Conservation (phyloP, 2,113 vertebrate genomes). For the Hypomesus transpacificus region DNA sequence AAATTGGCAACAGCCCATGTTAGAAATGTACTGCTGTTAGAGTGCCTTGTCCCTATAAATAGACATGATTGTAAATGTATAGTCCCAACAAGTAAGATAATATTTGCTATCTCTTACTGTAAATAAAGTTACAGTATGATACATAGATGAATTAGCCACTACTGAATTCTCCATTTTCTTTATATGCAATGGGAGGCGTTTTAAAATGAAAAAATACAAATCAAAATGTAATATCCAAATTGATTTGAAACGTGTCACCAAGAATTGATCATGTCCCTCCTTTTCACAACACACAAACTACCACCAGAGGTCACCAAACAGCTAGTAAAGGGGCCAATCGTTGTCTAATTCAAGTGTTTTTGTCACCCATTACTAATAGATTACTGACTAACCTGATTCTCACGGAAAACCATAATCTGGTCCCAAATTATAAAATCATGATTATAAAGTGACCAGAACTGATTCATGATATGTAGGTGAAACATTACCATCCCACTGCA, state of each 20-base stretch:
- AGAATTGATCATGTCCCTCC: conserved; percentile 14
- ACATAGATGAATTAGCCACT: too few relatives aligned
- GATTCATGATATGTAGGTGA: conserved; percentile 39
- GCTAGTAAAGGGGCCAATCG: conserved; percentile 19
- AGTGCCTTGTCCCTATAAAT: conserved; percentile 15
- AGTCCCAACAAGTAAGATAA: background rate
- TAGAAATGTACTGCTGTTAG: conserved; percentile 3
- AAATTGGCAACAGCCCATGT: conserved; percentile 9
- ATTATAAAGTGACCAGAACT: conserved; percentile 31
- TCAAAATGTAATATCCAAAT: conserved; percentile 19
- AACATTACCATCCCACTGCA: conserved; percentile 37
- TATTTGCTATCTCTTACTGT: too few relatives aligned
- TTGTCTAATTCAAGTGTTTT: background rate
- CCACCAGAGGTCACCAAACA: conserved; percentile 62
- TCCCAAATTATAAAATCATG: conserved; percentile 9
- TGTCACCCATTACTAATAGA: background rate
- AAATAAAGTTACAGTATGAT: too few relatives aligned
- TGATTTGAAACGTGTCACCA: background rate
- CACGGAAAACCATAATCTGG: conserved; percentile 39
- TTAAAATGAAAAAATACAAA: conserved; percentile 4
- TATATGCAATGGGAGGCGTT: conserved; percentile 17
- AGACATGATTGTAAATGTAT: conserved; percentile 4
- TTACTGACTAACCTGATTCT: conserved; percentile 19
- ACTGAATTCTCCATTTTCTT: too few relatives aligned
- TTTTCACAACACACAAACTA: conserved; percentile 39